These are phyloP conservation scores for Aricia artaxerxes DNA, from an alignment of 2,888 invertebrate species.

Conservation along the genomic window DNA sequence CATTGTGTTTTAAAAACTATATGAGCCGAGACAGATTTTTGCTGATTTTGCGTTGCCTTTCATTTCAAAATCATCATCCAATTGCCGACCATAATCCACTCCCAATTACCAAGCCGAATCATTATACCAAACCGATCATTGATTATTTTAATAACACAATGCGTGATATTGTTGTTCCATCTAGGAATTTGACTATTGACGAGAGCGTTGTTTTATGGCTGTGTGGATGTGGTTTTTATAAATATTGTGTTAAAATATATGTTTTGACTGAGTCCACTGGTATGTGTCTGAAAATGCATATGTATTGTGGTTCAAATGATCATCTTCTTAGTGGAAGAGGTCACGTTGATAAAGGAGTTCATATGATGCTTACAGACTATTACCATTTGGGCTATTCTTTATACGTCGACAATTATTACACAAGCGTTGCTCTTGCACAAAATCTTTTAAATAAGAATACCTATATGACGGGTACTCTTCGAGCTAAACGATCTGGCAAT, in stretches of 20 bases:
- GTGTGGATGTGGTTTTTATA: no score
- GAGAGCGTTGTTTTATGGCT: conserved; percentile 49
- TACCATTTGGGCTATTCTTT: neutral
- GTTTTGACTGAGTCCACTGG: neutral
- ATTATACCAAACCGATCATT: no score
- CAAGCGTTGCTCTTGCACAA: conserved; percentile 26
- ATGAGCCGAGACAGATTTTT: no score
- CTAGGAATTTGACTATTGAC: conserved; percentile 46
- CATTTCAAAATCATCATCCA: no score
- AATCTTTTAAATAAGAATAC: conserved; percentile 36
- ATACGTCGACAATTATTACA: conserved; percentile 33
- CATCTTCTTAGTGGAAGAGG: neutral
- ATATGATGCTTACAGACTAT: no score
- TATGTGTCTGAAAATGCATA: neutral
- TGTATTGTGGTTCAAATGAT: neutral
- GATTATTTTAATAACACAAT: neutral
- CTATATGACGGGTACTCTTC: conserved; percentile 38
- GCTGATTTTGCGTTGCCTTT: no score
- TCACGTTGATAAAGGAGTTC: neutral
- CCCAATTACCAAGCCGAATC: no score
- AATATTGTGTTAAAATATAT: conserved; percentile 17
- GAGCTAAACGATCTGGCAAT: conserved; percentile 30
- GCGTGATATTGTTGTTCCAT: neutral
- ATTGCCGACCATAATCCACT: no score
- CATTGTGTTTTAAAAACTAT: no score